Evolutionary conservation across 2,113 vertebrate species (phyloP).

Genomic region (Entomyzon cyanotis): DNA sequence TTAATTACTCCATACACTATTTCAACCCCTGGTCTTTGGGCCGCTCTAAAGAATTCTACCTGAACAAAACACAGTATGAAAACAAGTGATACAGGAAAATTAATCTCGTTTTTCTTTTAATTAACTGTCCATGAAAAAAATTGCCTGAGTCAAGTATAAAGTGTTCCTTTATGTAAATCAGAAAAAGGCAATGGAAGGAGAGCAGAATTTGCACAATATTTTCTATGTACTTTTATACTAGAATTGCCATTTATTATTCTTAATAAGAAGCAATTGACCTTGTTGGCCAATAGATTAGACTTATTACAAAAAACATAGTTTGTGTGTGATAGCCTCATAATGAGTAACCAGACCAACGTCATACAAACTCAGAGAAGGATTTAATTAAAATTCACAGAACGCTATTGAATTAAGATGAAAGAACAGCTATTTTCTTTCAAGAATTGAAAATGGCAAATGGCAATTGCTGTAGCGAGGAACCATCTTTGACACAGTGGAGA

Average conservation of each 20-base stretch:
- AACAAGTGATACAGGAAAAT: neutral
- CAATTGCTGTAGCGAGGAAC: neutral
- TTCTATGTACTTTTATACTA: neutral
- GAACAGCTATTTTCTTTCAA: neutral
- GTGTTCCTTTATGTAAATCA: neutral
- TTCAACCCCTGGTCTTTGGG: neutral
- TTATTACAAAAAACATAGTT: neutral
- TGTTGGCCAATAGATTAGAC: neutral
- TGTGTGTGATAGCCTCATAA: neutral
- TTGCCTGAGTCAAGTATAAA: neutral
- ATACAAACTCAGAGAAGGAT: neutral
- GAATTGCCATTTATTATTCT: neutral
- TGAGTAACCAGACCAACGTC: neutral
- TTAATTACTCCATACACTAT: neutral
- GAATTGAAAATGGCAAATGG: neutral
- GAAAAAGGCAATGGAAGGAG: neutral
- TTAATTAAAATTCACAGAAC: slow-evolving; percentile 17
- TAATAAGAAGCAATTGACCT: neutral
- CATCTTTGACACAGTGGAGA: neutral
- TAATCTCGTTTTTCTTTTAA: neutral
- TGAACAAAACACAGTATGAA: neutral
- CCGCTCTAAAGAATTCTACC: neutral
- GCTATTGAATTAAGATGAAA: neutral
- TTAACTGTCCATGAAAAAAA: neutral
- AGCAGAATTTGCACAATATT: neutral